phyloP scores from a whole-genome alignment of 2,888 invertebrate species.

The Sipha maydis region DNA sequence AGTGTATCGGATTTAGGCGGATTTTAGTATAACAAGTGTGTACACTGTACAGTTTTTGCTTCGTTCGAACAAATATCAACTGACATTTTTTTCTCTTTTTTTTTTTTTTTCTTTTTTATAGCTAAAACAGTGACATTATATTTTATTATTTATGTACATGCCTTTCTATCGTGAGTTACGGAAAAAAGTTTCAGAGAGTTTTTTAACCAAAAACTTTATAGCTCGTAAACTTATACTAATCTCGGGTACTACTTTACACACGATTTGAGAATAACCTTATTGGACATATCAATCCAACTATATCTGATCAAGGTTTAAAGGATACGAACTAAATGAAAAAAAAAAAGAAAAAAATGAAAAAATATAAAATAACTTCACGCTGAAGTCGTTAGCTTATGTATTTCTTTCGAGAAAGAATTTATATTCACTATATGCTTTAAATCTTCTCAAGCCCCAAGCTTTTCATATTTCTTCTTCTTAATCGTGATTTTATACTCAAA shows the following conservation, averaged over 20 bases:
- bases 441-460: too few relatives aligned
- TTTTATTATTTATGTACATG: slow-evolving; percentile 43
- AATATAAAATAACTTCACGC: background rate
- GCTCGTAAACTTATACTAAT: background rate
- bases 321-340: background rate
- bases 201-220: background rate
- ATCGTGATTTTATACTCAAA: too few relatives aligned
- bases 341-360: background rate
- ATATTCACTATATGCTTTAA: background rate
- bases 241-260: background rate
- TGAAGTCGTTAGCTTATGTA: background rate
- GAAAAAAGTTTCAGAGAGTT: background rate
- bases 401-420: background rate
- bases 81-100: background rate
- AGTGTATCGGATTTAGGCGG: background rate
- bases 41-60: background rate
- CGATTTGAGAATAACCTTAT: background rate
- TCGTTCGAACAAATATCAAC: background rate
- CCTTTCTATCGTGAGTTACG: background rate
- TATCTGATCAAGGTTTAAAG: background rate
- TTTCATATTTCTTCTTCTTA: too few relatives aligned
- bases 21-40: background rate
- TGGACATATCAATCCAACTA: background rate
- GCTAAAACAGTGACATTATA: background rate
- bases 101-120: background rate